Percentiles rank a stretch among this genome's conserved stretches.
Conservation (phyloP, 2,797 vertebrate genomes). For the Podargus strigoides region DNA sequence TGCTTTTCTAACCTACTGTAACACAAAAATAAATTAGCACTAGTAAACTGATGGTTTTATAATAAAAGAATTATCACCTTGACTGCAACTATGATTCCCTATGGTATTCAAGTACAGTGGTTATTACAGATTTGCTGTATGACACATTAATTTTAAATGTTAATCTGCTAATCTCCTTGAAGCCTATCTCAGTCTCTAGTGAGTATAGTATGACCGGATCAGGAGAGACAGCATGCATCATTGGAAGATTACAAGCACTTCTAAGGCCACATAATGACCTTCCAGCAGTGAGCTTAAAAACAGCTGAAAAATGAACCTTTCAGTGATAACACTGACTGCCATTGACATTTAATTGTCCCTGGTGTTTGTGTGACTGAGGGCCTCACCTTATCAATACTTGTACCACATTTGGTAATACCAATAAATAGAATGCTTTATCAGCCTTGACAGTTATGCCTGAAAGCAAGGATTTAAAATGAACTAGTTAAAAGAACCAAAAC, state of each 20-base stretch:
- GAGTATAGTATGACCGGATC: background rate
- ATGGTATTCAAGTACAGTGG: background rate
- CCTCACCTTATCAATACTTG: background rate
- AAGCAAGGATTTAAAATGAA: background rate
- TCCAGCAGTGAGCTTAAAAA: background rate
- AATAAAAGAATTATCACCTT: background rate
- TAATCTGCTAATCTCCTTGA: background rate
- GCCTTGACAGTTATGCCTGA: background rate
- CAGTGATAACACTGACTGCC: too few relatives aligned
- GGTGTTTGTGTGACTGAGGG: background rate
- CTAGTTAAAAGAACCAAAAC: background rate
- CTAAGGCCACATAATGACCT: conserved; percentile 15
- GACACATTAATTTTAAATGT: background rate
- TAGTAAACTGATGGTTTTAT: background rate
- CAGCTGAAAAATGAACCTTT: conserved; percentile 23
- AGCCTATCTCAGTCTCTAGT: background rate
- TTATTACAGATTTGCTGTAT: background rate
- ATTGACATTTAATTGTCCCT: conserved; percentile 25
- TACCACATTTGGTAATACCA: too few relatives aligned
- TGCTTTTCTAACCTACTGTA: background rate
- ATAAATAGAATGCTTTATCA: conserved; percentile 27
- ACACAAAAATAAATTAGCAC: background rate
- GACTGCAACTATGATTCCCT: background rate
- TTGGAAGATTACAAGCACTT: background rate
- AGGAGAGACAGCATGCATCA: background rate